Evolutionary conservation across 2,888 invertebrate genomes (phyloP).

Genomic region (Cybosia mesomella): DNA sequence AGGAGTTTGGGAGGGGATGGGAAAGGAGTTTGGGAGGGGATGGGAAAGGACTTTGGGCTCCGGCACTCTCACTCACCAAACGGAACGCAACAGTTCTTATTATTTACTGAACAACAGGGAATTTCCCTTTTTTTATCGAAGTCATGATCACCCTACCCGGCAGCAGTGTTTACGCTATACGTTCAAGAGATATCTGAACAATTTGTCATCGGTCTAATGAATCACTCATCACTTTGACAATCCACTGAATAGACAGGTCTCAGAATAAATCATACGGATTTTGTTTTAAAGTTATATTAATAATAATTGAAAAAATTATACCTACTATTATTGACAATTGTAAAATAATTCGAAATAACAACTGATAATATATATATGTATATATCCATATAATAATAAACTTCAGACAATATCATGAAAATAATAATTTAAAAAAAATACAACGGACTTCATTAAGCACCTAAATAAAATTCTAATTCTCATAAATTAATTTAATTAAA

Average conservation of each 20-base stretch:
- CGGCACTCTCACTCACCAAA: too few relatives aligned
- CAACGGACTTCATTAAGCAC: too few relatives aligned
- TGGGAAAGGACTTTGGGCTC: too few relatives aligned
- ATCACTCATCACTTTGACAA: constrained; percentile 70
- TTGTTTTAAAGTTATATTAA: neutral
- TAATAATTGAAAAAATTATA: neutral
- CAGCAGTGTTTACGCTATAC: constrained; percentile 61
- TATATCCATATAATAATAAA: too few relatives aligned
- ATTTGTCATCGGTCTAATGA: constrained; percentile 83
- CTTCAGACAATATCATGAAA: too few relatives aligned
- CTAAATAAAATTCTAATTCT: too few relatives aligned
- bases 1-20: too few relatives aligned
- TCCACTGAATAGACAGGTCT: constrained; percentile 34
- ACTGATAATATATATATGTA: too few relatives aligned
- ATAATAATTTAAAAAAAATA: too few relatives aligned
- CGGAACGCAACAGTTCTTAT: too few relatives aligned
- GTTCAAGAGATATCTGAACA: constrained; percentile 66
- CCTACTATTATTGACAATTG: neutral
- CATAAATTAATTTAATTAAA: too few relatives aligned
- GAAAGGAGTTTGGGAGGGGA: too few relatives aligned
- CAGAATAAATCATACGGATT: neutral
- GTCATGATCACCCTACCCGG: constrained; percentile 57
- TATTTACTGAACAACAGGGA: neutral
- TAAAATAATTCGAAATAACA: neutral
- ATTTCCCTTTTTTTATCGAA: neutral